Evolutionary conservation across 2,888 invertebrate genomes (phyloP), one percentile per base, ranked within the genome.

Genomic region (Augiades crinisus): DNA sequence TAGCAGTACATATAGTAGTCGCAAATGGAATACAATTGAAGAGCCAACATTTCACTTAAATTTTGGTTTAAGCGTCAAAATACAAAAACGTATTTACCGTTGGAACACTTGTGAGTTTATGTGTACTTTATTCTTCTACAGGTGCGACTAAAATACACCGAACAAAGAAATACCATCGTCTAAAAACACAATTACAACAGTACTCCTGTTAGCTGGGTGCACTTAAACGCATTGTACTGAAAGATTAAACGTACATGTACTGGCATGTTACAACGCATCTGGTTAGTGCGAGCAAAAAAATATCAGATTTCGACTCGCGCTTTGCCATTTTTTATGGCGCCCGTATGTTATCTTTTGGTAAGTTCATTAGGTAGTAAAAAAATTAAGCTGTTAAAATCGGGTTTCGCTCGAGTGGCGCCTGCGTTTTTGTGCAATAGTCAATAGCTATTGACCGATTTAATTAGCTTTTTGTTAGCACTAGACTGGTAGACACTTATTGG

Each of bases 161-260:
- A 13, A 44, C 44, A 44, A 69, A 64, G 65, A 67, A 70, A 63
- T 59, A 61, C 58, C 54, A 62, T 63, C 60, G 54, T 74, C 79
- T 76, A 76, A 68, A 75, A 75, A 79, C 80, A 80, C 61, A 62
- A 65, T 64, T 58, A 57, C 55, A 65, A 64, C 56, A 62, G 59
- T 57, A 58, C 61, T 62, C 58, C 52, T 54, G 8, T 56, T 54
- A 56, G 54, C 40, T 43, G 57, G 38, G 40, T 60, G 61, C 65
- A 64, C 65, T 70, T 64, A 55, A 50, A 57, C 61, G 65, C 63
- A 75, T 75, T 64, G 68, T 69, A 67, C 54, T 60, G 63, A 21
- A 14, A 45, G 16, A 41, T 43, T 30, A 45, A 34, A 24, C 24
- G 14, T n/a, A 6, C 22, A 14, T 33, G 33, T n/a, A 21, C 16